These are phyloP conservation scores for Trididemnum clinides DNA, from an alignment of 23 tunicate species.

Conservation along the genomic window DNA sequence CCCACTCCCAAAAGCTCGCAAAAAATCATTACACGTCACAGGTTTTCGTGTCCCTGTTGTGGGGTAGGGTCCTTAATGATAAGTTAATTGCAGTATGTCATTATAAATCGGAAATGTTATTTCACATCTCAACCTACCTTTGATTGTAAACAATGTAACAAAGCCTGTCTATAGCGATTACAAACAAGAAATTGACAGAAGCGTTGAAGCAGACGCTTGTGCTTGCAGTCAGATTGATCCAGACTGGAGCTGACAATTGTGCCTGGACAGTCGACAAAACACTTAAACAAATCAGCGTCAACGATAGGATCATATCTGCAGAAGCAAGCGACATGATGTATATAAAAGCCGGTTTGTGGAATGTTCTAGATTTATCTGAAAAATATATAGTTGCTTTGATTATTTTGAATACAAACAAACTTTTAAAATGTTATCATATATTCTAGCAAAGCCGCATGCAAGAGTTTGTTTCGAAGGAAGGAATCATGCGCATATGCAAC, in stretches of 20 bases:
- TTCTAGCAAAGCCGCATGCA: too few relatives aligned
- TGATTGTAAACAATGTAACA: slow-evolving; percentile 72
- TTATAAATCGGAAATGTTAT: too few relatives aligned
- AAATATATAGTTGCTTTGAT: too few relatives aligned
- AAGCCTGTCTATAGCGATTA: slow-evolving; percentile 72
- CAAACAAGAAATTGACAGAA: slow-evolving; percentile 59
- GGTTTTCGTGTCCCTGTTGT: too few relatives aligned
- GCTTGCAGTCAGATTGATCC: slow-evolving; percentile 60
- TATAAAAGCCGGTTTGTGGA: slow-evolving; percentile 62
- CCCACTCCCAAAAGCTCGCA: too few relatives aligned
- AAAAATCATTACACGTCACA: too few relatives aligned
- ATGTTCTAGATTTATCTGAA: slow-evolving; percentile 33
- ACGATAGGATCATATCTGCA: slow-evolving; percentile 47
- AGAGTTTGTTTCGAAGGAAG: too few relatives aligned
- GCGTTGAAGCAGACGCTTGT: slow-evolving; percentile 75
- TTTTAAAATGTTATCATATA: too few relatives aligned
- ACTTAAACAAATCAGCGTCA: slow-evolving; percentile 27
- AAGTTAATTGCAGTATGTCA: too few relatives aligned
- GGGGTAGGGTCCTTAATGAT: too few relatives aligned
- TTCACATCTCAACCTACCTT: slow-evolving; percentile 31
- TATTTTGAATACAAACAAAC: too few relatives aligned
- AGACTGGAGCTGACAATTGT: slow-evolving; percentile 41
- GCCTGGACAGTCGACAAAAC: slow-evolving; percentile 5
- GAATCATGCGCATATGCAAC: too few relatives aligned
- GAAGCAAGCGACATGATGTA: slow-evolving; percentile 62